These are phyloP conservation scores for Anguilla anguilla DNA, from an alignment of 2,797 vertebrate species.

Conservation along the genomic window DNA sequence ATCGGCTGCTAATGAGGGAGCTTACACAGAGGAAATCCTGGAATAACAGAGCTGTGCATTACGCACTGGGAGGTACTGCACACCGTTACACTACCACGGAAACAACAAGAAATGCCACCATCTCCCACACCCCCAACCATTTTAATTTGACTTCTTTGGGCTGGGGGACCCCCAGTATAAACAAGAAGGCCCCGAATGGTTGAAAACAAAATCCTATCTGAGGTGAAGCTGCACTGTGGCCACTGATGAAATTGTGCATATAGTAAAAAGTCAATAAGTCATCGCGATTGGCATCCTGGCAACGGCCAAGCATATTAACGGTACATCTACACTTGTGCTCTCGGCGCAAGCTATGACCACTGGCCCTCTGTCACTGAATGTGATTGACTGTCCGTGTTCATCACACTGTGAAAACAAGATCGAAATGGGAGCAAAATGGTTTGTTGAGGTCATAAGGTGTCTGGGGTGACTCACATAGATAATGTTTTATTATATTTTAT, in stretches of 20 bases:
- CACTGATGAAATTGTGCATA: not conserved
- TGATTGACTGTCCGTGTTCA: no score
- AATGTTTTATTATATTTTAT: no score
- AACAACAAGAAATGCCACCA: not conserved
- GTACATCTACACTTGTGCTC: no score
- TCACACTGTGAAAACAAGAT: no score
- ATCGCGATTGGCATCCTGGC: no score
- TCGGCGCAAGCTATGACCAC: no score
- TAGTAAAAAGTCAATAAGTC: no score
- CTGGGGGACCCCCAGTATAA: not conserved
- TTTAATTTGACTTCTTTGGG: not conserved
- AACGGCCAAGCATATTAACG: no score
- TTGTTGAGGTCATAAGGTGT: no score
- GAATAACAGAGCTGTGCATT: not conserved
- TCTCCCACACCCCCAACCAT: not conserved
- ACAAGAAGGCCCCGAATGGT: not conserved
- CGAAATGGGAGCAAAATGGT: no score
- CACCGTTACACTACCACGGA: not conserved
- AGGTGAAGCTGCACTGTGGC: not conserved
- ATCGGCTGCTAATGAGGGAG: constrained; percentile 21
- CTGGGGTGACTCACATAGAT: no score
- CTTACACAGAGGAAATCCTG: not conserved
- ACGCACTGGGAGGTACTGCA: not conserved
- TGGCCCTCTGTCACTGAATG: no score
- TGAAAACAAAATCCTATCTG: not conserved